Evolutionary conservation across 2,888 invertebrate genomes (phyloP).

Genomic region (Eupithecia centaureata): DNA sequence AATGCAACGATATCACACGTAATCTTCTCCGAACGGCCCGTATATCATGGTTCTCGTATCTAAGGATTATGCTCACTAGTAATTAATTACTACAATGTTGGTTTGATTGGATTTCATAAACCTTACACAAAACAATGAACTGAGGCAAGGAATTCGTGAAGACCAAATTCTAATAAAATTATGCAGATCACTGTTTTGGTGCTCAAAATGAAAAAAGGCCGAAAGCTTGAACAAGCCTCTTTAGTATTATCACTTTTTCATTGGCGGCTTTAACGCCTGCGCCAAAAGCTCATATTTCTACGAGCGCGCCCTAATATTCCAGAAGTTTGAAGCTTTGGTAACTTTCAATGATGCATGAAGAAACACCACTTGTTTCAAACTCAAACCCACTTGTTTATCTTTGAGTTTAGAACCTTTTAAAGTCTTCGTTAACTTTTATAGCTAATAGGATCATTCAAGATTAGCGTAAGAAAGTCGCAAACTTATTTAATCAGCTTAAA

Average conservation of each 20-base stretch:
- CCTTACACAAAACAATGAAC: slow-evolving; percentile 1
- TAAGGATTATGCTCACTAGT: slow-evolving; percentile 41
- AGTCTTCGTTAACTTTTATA: slow-evolving; percentile 31
- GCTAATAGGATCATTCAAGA: slow-evolving; percentile 25
- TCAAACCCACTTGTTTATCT: slow-evolving; percentile 26
- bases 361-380: slow-evolving; percentile 30
- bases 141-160: not conserved
- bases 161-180: slow-evolving; percentile 2
- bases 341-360: slow-evolving; percentile 26
- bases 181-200: slow-evolving; percentile 3
- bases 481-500: slow-evolving; percentile 42
- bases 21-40: slow-evolving; percentile 37
- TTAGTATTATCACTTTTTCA: slow-evolving; percentile 7
- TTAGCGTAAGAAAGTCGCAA: slow-evolving; percentile 28
- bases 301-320: slow-evolving; percentile 9
- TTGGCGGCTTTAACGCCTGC: slow-evolving; percentile 4
- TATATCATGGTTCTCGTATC: slow-evolving; percentile 42
- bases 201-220: slow-evolving; percentile 4
- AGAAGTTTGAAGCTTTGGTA: slow-evolving; percentile 20
- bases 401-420: slow-evolving; percentile 23
- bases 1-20: slow-evolving; percentile 22
- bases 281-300: slow-evolving; percentile 11
- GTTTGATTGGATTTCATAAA: slow-evolving; percentile 45
- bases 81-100: slow-evolving; percentile 44
- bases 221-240: not conserved